Evolutionary conservation across 1,140 invertebrate genomes (phyloP), one percentile per base, ranked within the genome.

Genomic region (Daktulosphaira vitifoliae): DNA sequence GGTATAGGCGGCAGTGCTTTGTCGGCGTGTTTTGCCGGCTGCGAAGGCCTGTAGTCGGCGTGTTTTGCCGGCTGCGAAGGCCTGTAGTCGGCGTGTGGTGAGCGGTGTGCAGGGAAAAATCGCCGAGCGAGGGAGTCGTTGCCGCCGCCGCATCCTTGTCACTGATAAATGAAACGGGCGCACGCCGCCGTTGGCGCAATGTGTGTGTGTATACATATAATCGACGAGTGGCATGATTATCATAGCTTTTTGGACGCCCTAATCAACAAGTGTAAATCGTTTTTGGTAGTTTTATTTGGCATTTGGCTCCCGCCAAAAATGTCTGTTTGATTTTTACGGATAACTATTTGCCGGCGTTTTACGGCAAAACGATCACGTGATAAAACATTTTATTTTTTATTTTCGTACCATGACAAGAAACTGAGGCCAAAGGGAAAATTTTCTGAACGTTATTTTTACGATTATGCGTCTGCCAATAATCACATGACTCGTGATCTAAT

Each of bases 91-190:
- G 56, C 42, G 56, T 62, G 56, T 62, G 52, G 53, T 39, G 39
- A 23, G 39, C 25, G 54, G 25, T 23, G 42, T 26, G 44, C 25
- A 22, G 16, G 53, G 33, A 22, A 26, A 38, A 39, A 39, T 38
- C 38, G 56, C 42, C 18, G 18, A 39, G 39, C 16, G 25, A 42
- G 56, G 56, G 56, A 29, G 44, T 2, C 42, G 56, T 39, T 29
- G 9, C 39, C 16, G 44, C 4, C 42, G 56, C 56, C 42, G 9
- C 39, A 44, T 62, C 56, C 56, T 62, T 62, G 56, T 62, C 56
- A 62, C 56, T 62, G 56, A 62, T 62, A 62, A 62, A 62, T 62
- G 56, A 62, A 62, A 62, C 54, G 56, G 25, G 54, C 54, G 54
- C 54, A 59, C 54, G 54, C 54, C 54, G 42, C 39, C 23, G 3